Percentiles rank a stretch among this genome's conserved stretches.
phyloP scores from a whole-genome alignment of 1,140 invertebrate species.

The Muscidifurax raptorellus region DNA sequence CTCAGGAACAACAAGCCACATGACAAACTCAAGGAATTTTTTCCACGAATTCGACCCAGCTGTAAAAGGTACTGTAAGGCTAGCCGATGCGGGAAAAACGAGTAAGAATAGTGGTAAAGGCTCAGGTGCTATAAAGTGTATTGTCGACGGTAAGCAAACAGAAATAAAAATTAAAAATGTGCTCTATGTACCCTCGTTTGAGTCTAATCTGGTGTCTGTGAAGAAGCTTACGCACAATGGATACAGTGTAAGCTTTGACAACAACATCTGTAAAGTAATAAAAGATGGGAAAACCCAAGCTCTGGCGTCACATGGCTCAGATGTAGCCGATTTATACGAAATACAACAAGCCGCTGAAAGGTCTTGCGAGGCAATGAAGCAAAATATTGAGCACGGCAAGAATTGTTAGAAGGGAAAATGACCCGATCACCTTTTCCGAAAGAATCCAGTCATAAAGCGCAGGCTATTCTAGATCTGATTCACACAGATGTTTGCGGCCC shows the following conservation, averaged over 20 bases:
- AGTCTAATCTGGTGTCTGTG: constrained; percentile 4
- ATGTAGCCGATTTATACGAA: neutral
- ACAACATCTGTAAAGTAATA: neutral
- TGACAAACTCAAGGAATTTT: constrained; percentile 23
- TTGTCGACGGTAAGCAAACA: neutral
- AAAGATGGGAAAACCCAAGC: neutral
- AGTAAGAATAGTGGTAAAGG: constrained; percentile 34
- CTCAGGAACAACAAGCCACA: constrained; percentile 48
- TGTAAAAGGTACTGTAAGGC: constrained; percentile 11
- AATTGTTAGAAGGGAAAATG: constrained; percentile 12
- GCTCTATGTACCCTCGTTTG: neutral
- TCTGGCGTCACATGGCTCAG: neutral
- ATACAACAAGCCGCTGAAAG: constrained; percentile 8
- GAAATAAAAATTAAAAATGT: neutral
- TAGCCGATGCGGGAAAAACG: constrained; percentile 15
- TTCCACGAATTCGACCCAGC: constrained; percentile 18
- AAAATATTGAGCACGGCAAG: neutral
- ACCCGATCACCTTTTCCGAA: neutral
- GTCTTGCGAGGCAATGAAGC: neutral
- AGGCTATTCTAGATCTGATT: neutral
- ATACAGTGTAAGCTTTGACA: constrained; percentile 1
- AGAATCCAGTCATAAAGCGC: neutral
- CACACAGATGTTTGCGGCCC: constrained; percentile 12
- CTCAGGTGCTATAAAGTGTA: constrained; percentile 31
- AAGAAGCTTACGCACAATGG: constrained; percentile 31